A percentile compares a stretch with the other conserved stretches of the same genome.
phyloP scores from a whole-genome alignment of 1,140 invertebrate genomes.

The Maconellicoccus hirsutus region DNA sequence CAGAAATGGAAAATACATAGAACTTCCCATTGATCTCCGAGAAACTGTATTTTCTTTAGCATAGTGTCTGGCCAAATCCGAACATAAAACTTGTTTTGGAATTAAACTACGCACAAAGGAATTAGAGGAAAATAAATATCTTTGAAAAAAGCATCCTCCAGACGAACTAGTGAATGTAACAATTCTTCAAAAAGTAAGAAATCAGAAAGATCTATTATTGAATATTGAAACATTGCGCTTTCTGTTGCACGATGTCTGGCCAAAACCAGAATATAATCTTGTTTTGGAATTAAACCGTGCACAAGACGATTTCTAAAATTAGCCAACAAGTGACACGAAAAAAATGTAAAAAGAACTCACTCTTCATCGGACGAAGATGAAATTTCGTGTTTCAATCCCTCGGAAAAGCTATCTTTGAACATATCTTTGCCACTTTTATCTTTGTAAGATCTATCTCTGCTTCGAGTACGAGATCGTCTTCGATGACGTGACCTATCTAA shows the following conservation, averaged over 20 bases:
- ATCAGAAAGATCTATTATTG: background rate
- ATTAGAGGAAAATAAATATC: too few relatives aligned
- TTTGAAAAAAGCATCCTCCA: too few relatives aligned
- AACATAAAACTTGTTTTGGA: too few relatives aligned
- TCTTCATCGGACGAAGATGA: constrained; percentile 49
- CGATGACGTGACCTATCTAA: constrained; percentile 30
- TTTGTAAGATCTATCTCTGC: constrained; percentile 27
- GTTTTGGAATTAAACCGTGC: background rate
- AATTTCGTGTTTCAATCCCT: constrained; percentile 53
- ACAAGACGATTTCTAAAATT: too few relatives aligned
- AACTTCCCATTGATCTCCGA: too few relatives aligned
- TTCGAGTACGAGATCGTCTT: constrained; percentile 27
- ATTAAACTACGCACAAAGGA: too few relatives aligned
- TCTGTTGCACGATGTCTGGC: background rate
- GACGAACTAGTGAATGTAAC: background rate
- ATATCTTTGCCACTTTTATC: constrained; percentile 40
- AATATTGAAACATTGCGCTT: background rate
- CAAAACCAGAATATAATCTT: background rate
- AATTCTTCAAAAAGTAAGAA: background rate
- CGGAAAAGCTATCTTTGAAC: constrained; percentile 72
- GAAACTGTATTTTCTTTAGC: too few relatives aligned
- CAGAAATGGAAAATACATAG: too few relatives aligned
- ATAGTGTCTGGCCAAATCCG: too few relatives aligned
- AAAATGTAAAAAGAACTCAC: constrained; percentile 37
- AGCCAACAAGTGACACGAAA: too few relatives aligned